Percentiles rank a stretch among this genome's conserved stretches.
Conservation (phyloP, 1,140 invertebrate genomes). For the Conus betulinus region DNA sequence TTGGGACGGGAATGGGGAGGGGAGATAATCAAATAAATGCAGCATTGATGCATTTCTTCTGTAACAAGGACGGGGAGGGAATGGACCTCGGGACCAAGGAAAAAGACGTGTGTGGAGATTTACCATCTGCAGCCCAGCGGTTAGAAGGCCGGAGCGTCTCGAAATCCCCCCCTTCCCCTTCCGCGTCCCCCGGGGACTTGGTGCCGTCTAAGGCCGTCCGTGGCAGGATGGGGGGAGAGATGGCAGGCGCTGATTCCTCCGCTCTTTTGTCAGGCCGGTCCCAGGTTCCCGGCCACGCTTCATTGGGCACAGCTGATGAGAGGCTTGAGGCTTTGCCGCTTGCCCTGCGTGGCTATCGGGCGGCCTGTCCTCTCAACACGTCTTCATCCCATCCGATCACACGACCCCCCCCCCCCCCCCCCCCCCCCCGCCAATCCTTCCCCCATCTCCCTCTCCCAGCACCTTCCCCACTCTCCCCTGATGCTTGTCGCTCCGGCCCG, state of each 20-base stretch:
- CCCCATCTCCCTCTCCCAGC: neutral
- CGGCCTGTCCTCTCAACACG: neutral
- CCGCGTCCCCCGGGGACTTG: neutral
- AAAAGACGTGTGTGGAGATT: too few relatives aligned
- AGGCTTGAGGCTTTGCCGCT: too few relatives aligned
- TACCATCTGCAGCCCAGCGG: too few relatives aligned
- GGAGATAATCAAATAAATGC: too few relatives aligned
- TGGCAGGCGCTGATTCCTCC: neutral
- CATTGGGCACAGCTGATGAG: neutral
- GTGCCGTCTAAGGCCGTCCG: too few relatives aligned
- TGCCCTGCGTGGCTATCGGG: neutral
- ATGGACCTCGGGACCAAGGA: too few relatives aligned
- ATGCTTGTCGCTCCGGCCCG: neutral
- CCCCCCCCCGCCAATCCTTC: neutral
- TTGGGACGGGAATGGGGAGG: too few relatives aligned
- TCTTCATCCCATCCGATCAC: neutral
- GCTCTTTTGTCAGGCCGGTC: neutral
- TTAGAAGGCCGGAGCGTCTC: too few relatives aligned
- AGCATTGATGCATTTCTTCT: too few relatives aligned
- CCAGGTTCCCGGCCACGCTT: neutral
- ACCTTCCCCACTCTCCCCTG: neutral
- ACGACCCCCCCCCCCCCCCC: too few relatives aligned
- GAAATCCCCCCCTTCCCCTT: neutral
- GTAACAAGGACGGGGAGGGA: too few relatives aligned
- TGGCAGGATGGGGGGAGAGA: too few relatives aligned